Percentiles rank a stretch among this genome's conserved stretches.
Evolutionary conservation across 2,797 vertebrate species (phyloP).

Genomic region (Falco naumanni): DNA sequence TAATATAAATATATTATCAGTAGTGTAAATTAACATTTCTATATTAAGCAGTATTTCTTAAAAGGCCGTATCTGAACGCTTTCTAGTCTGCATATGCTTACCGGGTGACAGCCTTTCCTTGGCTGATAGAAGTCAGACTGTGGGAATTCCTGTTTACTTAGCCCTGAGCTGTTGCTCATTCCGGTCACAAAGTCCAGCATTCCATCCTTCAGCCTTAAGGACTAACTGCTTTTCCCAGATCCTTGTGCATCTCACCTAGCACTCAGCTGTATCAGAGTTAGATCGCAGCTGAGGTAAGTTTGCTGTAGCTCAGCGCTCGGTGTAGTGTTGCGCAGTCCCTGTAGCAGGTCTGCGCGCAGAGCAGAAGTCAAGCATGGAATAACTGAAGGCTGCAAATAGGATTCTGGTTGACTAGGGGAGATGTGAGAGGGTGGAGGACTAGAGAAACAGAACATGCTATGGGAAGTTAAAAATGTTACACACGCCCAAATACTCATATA

Average conservation of each 20-base stretch:
- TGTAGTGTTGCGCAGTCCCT: fast-evolving
- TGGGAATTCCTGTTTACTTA: not conserved
- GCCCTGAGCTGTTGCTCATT: not conserved
- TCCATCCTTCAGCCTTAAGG: not conserved
- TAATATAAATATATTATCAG: no score
- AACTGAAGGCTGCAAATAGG: not conserved
- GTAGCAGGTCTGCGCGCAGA: not conserved
- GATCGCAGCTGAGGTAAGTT: not conserved
- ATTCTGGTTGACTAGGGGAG: not conserved
- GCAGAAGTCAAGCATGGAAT: not conserved
- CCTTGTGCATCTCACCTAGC: not conserved
- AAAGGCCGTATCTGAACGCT: not conserved
- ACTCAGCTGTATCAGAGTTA: not conserved
- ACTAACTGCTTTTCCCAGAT: not conserved
- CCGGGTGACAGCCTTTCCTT: not conserved
- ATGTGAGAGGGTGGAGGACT: not conserved
- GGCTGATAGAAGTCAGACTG: not conserved
- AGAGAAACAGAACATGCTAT: not conserved
- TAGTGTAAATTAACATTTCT: no score
- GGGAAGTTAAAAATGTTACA: not conserved
- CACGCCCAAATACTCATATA: not conserved
- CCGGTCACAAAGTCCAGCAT: not conserved
- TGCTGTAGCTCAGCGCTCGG: not conserved
- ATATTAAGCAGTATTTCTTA: not conserved
- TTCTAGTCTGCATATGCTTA: not conserved